Conservation (phyloP, 1,140 invertebrate genomes). For the Uloborus diversus region DNA sequence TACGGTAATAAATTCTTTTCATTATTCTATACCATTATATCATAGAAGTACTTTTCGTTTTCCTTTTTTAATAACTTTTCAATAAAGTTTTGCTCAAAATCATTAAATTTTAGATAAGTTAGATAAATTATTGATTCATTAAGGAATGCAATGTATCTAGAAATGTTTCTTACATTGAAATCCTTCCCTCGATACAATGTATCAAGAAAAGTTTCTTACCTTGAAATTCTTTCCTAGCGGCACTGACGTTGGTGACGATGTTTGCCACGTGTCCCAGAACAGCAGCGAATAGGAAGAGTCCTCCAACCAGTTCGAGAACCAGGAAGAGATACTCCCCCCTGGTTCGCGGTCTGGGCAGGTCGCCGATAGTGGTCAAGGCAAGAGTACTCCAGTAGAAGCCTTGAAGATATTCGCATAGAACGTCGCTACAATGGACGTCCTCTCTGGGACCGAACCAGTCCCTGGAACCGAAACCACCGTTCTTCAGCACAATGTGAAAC, state of each 20-base stretch:
- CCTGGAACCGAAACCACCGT: conserved; percentile 89
- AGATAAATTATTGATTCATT: too few relatives aligned
- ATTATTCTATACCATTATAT: too few relatives aligned
- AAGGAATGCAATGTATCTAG: too few relatives aligned
- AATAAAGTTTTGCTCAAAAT: too few relatives aligned
- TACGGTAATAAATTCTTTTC: too few relatives aligned
- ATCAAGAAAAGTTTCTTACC: conserved; percentile 72
- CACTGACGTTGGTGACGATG: conserved; percentile 94
- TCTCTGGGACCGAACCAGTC: conserved; percentile 78
- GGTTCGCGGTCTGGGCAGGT: conserved; percentile 75
- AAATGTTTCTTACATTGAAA: too few relatives aligned
- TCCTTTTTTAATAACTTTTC: too few relatives aligned
- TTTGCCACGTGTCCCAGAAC: conserved; percentile 94
- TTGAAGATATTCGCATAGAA: conserved; percentile 93
- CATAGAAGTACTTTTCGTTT: too few relatives aligned
- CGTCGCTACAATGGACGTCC: conserved; percentile 76
- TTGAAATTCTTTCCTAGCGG: conserved; percentile 94
- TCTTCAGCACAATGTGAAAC: conserved; percentile 94
- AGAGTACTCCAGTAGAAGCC: conserved; percentile 98
- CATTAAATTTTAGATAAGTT: too few relatives aligned
- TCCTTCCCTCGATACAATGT: too few relatives aligned
- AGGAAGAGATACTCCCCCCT: conserved; percentile 92
- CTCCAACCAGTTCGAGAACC: conserved; percentile 88
- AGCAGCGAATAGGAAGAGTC: conserved; percentile 84
- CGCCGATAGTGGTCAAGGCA: conserved; percentile 88